A percentile compares a stretch with the other conserved stretches of the same genome.
phyloP scores from a whole-genome alignment of 2,113 vertebrate genomes.

The Burhinus oedicnemus region DNA sequence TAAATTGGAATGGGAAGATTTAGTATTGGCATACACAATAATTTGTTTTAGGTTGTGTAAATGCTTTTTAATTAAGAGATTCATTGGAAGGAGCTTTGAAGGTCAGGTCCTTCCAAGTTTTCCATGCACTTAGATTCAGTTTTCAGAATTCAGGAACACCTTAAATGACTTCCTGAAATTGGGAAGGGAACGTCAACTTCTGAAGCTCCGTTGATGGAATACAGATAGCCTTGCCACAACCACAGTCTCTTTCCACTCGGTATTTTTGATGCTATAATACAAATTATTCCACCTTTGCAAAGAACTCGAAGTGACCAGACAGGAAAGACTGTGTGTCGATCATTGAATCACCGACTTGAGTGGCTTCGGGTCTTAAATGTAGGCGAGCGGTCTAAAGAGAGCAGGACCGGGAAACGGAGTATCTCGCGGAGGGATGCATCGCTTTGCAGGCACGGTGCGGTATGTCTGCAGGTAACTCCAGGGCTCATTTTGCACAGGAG shows the following conservation, averaged over 20 bases:
- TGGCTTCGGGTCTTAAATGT: not conserved
- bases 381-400: not conserved
- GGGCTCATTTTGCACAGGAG: not conserved
- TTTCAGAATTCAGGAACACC: constrained; percentile 2
- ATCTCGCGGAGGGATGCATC: not conserved
- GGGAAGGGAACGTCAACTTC: not conserved
- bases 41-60: constrained; percentile 72
- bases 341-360: not conserved
- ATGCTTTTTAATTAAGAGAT: constrained; percentile 61
- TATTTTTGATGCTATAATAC: not conserved
- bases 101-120: constrained; percentile 26
- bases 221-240: not conserved
- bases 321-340: not conserved
- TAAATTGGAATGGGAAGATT: constrained; percentile 58
- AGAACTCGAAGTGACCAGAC: not conserved
- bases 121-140: not conserved
- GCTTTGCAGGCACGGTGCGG: not conserved
- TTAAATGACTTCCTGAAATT: not conserved
- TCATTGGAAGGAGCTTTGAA: constrained; percentile 55
- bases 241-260: not conserved
- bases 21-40: constrained; percentile 13
- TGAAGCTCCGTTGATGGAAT: not conserved
- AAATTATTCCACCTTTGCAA: not conserved
- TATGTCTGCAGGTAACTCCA: not conserved
- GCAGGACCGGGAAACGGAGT: not conserved